Conservation (phyloP, 2,113 vertebrate genomes). For the Geothlypis trichas region DNA sequence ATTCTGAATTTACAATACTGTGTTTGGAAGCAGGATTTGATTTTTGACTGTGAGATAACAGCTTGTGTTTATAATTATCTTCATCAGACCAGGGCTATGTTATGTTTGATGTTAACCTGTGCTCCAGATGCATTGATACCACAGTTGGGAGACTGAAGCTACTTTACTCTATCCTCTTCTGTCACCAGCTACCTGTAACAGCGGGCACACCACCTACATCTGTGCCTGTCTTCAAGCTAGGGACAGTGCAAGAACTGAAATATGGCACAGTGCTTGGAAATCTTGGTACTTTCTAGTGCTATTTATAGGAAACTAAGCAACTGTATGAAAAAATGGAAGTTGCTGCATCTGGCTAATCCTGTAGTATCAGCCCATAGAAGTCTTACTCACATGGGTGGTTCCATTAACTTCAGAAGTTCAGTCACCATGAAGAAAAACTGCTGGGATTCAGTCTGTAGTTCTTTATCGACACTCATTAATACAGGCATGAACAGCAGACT, state of each 20-base stretch:
- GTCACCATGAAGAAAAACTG: neutral
- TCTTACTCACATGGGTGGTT: conserved; percentile 8
- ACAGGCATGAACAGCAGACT: neutral
- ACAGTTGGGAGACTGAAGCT: neutral
- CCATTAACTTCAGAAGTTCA: neutral
- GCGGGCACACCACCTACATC: neutral
- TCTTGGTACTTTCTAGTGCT: neutral
- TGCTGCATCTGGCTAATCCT: neutral
- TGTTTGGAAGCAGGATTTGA: neutral
- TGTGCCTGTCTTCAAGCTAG: neutral
- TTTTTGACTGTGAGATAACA: neutral
- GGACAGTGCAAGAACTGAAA: neutral
- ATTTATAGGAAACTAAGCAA: neutral
- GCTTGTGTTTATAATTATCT: neutral
- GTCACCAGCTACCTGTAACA: neutral
- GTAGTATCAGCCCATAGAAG: neutral
- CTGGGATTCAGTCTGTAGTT: neutral
- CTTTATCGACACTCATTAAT: neutral
- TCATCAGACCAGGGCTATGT: neutral
- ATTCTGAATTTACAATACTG: neutral
- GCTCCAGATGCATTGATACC: neutral
- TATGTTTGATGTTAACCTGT: neutral
- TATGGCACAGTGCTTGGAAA: neutral
- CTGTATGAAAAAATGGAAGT: neutral
- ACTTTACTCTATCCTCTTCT: neutral